Base-by-base conservation (phyloP, 2,888 invertebrate genomes). In the Temnothorax rugatulus region DNA sequence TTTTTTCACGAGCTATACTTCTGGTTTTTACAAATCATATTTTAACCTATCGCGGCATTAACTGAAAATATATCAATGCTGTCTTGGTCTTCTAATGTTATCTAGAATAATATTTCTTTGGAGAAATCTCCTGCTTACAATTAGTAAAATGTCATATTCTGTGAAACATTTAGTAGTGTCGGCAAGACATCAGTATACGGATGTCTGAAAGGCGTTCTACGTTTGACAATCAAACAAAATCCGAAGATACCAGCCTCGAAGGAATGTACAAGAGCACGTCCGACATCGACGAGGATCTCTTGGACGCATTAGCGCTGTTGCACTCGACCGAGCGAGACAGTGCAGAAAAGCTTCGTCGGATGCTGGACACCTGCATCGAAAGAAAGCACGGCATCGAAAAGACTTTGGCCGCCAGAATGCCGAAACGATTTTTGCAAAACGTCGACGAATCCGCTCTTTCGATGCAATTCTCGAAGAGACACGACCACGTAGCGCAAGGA, bases 251-350 rank as follows among this genome's bases (percentile, higher is more conserved):
- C 5, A 41, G n/a, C 15, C 38, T 21, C 34, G 8, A 29, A 54
- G 54, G 21, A 41, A 92, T 92, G 92, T 86, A 88, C 52, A 89
- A 92, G 57, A 25, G 63, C 4, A 59, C 64, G 7, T 79, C 81
- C 4, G 91, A 88, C 54, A 64, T 84, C 13, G 89, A 93, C 41
- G 89, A 90, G 38, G 90, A 92, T 69, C 93, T 93, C 63, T 83
- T 83, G 47, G 84, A 76, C 63, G 93, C 93, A 4, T 77, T 93
- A 50, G 87, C 83, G 0, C 81, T 93, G 47, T 82, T 93, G 41
- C 92, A 89, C 76, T 93, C 93, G 29, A 86, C 90, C 11, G 92
- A 93, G 15, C 77, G 83, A 3, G 89, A 90, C 63, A 93, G 93
- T 81, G 85, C 89, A 13, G 92, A 92, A 29, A 91, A 89, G 25